Base-by-base conservation (phyloP, 2,888 invertebrate genomes). In the Dynastes maya region DNA sequence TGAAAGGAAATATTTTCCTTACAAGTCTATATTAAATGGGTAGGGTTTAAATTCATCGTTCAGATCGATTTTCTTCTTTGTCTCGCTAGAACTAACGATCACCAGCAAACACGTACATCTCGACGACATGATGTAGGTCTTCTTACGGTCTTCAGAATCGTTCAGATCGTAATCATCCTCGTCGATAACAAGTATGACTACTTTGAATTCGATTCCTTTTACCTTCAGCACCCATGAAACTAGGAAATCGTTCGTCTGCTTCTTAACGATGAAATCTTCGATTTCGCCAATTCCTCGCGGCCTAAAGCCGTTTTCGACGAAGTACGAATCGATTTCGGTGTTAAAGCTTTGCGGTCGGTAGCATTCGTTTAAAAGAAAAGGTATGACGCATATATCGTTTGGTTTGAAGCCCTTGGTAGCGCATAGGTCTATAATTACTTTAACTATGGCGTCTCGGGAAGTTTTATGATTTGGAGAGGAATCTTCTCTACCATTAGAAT, bases 141-240 rank as follows among this genome's bases (percentile, higher is more conserved):
- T 88, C 55, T 85, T 85, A 55, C 87, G 81, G 79, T 88, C 87
- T 80, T 88, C 88, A 2, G 84, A 77, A 81, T 88, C 88, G 37
- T 82, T 83, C 40, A 80, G 79, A 79, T 88, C 87, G 78, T 87
- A 88, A 82, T 88, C 88, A 65, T 86, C 87, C n/a, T 86, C 85
- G 78, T 88, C 88, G 16, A 88, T 84, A 4, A 84, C 86, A 80
- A 88, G 84, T 4, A 88, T 82, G 2, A 88, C 88, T 1, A 88
- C 87, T 80, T 87, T 88, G 82, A 88, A 88, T 77, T 88, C 88
- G 76, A 88, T 82, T 0, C 88, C 88, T 81, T 88, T 88, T 8
- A 87, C 86, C 8, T 86, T 81, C 53, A 88, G 81, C 13, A 85
- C 86, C 88, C 88, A 88, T 5, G 87, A 83, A 45, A 88, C 83